These are phyloP conservation scores for Gallinago jamesoni DNA, from an alignment of 2,113 vertebrate genomes.

Conservation along the genomic window DNA sequence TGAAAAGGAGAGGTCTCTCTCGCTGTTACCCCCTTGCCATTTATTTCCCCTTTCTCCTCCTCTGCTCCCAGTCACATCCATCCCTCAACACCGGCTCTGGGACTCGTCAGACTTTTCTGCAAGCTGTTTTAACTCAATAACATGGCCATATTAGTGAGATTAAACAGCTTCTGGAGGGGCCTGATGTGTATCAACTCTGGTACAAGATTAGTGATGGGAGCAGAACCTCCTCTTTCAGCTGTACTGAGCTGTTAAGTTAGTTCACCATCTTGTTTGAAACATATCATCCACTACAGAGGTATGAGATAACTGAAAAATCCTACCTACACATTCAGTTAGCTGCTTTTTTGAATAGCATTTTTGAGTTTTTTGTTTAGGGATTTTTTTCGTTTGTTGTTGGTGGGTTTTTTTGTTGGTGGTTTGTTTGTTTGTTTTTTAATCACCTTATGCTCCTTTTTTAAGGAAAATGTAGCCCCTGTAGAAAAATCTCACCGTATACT, in stretches of 20 bases:
- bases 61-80: constrained; percentile 11
- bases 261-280: background rate
- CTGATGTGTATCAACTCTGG: background rate
- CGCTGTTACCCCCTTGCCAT: background rate
- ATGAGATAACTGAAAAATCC: background rate
- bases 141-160: background rate
- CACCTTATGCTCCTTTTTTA: background rate
- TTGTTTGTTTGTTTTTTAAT: background rate
- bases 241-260: background rate
- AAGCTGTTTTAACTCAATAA: constrained; percentile 52
- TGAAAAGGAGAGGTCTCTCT: background rate
- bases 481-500: background rate
- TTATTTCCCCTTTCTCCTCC: background rate
- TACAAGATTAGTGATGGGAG: background rate
- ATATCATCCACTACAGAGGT: accelerated
- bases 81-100: constrained; percentile 23
- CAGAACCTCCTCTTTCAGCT: background rate
- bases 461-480: background rate
- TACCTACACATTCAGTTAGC: background rate
- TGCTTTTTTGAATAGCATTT: background rate
- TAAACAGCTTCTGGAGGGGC: constrained; percentile 22
- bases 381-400: background rate
- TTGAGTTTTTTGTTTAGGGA: accelerated
- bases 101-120: constrained; percentile 14
- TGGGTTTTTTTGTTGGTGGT: accelerated